Base-by-base conservation (phyloP, 1,140 invertebrate genomes). In the Agrypnia vestita region DNA sequence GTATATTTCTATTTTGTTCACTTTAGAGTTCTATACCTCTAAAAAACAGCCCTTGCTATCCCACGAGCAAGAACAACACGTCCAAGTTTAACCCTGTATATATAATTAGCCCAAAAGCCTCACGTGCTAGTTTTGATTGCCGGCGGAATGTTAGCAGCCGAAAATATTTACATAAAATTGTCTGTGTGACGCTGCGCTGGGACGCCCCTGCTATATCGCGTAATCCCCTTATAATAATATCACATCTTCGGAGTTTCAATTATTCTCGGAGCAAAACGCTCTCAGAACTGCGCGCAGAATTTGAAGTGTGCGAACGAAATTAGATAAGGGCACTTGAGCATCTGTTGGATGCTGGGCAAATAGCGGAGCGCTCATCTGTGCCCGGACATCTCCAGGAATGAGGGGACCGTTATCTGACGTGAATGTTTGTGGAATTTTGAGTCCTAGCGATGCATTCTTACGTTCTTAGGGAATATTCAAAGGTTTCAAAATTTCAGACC, bases 261-360 rank as follows among this genome's bases (percentile, higher is more conserved):
- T 59, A 19, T 59, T 59, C 55, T 21, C 9, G 15, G 8, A 59
- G 53, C 13, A 59, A 12, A 59, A 59, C 55, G 4, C 17, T 10
- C 55, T 59, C 0, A 0, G 10, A 9, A 21, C 17, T 21, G 12
- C 12, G 17, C 55, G 17, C 17, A 59, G 55, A 59, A 59, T 59
- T 59, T 21, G 53, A 56, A 59, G 15, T 59, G 55, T 19, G 15
- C 21, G 7, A 59, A 59, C 17, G 15, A 59, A 21, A 59, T 21
- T 59, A 59, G 55, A 59, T 59, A 59, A 15, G 15, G 55, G 55
- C 55, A 59, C 55, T 59, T 17, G 17, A 59, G 21, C 55, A 21
- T 21, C 17, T 59, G 55, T n/a, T n/a, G 55, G 55, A 59, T 59
- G 17, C 55, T 59, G 17, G 17, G 55, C 17, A 59, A 59, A 59